A percentile compares a stretch with the other conserved stretches of the same genome.
Conservation (phyloP, 2,888 invertebrate species). For the Hypomecis punctinalis region DNA sequence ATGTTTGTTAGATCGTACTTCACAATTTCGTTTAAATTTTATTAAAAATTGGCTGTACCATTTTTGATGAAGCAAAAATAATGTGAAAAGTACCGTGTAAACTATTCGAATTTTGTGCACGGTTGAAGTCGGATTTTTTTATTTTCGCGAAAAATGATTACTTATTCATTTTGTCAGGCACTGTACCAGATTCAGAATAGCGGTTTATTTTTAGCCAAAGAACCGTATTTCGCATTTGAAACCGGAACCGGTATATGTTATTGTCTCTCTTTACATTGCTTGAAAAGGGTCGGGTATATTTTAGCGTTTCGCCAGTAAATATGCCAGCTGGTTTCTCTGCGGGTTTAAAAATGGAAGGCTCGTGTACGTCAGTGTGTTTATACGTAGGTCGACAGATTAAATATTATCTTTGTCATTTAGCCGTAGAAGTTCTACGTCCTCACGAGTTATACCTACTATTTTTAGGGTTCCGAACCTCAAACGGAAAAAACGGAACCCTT, state of each 20-base stretch:
- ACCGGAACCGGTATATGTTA: slow-evolving; percentile 10
- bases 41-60: no score
- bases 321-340: background rate
- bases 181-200: background rate
- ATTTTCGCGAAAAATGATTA: no score
- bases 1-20: no score
- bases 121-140: no score
- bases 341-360: background rate
- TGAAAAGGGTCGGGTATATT: slow-evolving; percentile 7
- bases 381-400: background rate
- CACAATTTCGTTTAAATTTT: no score
- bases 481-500: no score
- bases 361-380: background rate
- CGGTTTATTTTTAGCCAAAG: slow-evolving; percentile 13
- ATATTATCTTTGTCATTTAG: background rate
- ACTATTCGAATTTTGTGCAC: no score
- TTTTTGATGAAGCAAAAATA: no score
- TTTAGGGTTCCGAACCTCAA: no score
- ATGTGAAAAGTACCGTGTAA: no score
- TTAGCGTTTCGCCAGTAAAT: slow-evolving; percentile 1
- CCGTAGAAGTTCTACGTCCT: background rate
- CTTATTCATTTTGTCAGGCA: background rate
- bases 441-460: background rate
- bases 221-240: background rate
- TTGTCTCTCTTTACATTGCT: background rate